Evolutionary conservation across 2,888 invertebrate species (phyloP).

Genomic region (Drosophila barbarae): DNA sequence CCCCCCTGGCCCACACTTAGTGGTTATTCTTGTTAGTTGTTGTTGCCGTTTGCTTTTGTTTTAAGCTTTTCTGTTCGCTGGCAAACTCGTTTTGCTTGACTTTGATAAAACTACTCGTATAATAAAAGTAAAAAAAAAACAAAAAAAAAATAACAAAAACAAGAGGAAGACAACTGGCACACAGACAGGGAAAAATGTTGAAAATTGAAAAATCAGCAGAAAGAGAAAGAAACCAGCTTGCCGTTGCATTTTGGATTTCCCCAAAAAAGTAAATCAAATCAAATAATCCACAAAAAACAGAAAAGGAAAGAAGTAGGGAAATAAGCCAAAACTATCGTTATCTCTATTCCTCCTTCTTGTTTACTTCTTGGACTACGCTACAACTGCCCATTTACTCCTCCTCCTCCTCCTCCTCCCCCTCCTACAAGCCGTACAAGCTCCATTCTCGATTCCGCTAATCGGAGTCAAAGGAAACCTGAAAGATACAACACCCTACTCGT

Average conservation of each 20-base stretch:
- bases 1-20: slow-evolving; percentile 30
- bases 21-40: slow-evolving; percentile 69
- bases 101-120: slow-evolving; percentile 56
- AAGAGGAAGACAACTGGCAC: slow-evolving; percentile 50
- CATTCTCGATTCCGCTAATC: slow-evolving; percentile 8
- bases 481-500: neutral
- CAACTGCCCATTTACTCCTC: slow-evolving; percentile 15
- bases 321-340: slow-evolving; percentile 12
- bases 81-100: slow-evolving; percentile 63
- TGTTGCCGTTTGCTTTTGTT: slow-evolving; percentile 42
- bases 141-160: neutral
- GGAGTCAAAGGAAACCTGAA: neutral
- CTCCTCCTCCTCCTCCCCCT: neutral
- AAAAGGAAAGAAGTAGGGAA: neutral
- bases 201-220: slow-evolving; percentile 46
- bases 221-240: slow-evolving; percentile 10
- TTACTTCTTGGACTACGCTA: slow-evolving; percentile 33
- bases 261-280: too few species aligned
- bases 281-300: neutral
- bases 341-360: slow-evolving; percentile 29
- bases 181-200: slow-evolving; percentile 10
- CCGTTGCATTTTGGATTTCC: slow-evolving; percentile 19
- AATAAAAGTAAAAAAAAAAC: slow-evolving; percentile 18
- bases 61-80: slow-evolving; percentile 34
- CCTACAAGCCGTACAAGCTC: neutral